Percentiles rank a stretch among this genome's conserved stretches.
phyloP scores from a whole-genome alignment of 2,888 invertebrate genomes.

The Campoplex capitator region DNA sequence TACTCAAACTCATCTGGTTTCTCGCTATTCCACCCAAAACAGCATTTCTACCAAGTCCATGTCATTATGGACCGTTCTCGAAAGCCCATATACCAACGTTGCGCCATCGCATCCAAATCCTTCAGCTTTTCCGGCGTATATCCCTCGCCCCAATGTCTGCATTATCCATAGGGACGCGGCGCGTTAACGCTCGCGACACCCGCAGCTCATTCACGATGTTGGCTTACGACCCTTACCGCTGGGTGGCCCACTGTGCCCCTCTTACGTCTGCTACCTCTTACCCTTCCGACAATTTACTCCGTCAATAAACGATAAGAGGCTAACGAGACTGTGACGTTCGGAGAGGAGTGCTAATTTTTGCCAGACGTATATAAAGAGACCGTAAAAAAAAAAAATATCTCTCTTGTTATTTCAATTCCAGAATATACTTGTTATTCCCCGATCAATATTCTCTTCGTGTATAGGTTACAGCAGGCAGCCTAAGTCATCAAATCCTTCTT shows the following conservation, averaged over 20 bases:
- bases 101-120: not conserved
- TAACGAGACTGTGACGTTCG: not conserved
- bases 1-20: slow-evolving; percentile 12
- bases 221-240: slow-evolving; percentile 64
- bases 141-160: slow-evolving; percentile 24
- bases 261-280: not conserved
- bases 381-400: not conserved
- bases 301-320: slow-evolving; percentile 9
- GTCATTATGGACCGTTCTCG: not conserved
- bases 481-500: too few relatives aligned
- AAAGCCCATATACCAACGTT: not conserved
- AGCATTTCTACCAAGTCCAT: slow-evolving; percentile 20
- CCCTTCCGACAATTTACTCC: slow-evolving; percentile 6
- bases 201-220: slow-evolving; percentile 47
- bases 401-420: not conserved
- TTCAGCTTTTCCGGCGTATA: not conserved
- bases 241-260: slow-evolving; percentile 60
- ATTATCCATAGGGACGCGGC: slow-evolving; percentile 40
- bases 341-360: not conserved
- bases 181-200: not conserved
- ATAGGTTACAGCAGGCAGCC: not conserved
- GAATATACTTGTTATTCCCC: not conserved
- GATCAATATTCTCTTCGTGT: not conserved
- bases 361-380: not conserved
- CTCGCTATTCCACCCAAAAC: not conserved